Base-by-base conservation (phyloP, 2,888 invertebrate genomes). In the Digitonthophagus gazella region DNA sequence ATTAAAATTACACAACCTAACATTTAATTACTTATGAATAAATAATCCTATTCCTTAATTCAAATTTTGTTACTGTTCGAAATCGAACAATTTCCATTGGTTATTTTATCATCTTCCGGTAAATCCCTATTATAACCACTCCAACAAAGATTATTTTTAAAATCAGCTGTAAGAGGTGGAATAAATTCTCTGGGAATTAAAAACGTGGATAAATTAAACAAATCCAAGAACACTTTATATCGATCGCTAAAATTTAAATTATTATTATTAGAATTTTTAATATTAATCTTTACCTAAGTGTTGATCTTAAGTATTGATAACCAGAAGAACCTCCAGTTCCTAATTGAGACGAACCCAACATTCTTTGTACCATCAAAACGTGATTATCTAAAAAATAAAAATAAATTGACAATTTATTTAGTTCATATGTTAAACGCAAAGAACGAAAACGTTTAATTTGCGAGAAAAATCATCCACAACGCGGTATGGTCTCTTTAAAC, bases 291-390 rank as follows among this genome's bases (percentile, higher is more conserved):
- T n/a, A n/a, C n/a, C n/a, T n/a, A n/a, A n/a, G n/a, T 0, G 98
- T 99, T 2, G 97, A 96, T 67, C 98, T 89, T 3, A 99, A 87
- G 82, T 99, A 99, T 80, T 98, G 97, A 84, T 99, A 98, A 0
- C 99, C 99, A 0, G 97, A 96, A 3, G 98, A 98, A 2, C 99
- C 98, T 14, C 98, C 99, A 0, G 98, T 98, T 15, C 99, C 99
- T 5, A 96, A 85, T 78, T 94, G 95, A 79, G 96, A 96, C 0
- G 96, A 95, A 0, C 99, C 99, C 76, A 99, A 95, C 98, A 99
- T 99, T 76, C 98, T 87, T 83, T 98, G 98, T 18, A 99, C 99
- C 93, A 99, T 93, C 78, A 97, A 90, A 58, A 98, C 95, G 83
- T 99, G 99, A 83, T 98, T 98, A 83, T n/a, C n/a, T n/a, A n/a